Base-by-base conservation (phyloP, 2,888 invertebrate species). In the Encarsia formosa region DNA sequence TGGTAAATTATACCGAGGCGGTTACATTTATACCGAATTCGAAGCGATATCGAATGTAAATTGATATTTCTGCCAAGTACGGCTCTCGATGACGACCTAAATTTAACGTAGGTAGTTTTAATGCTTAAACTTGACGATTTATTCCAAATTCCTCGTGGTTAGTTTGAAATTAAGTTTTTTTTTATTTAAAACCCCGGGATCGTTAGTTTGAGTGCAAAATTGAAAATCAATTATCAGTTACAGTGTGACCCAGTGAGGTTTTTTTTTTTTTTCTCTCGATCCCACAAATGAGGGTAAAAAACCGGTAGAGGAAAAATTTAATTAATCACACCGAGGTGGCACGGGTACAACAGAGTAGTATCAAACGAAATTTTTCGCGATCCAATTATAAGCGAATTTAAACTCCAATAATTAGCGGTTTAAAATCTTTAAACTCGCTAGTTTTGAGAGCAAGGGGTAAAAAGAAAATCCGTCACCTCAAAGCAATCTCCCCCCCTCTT, bases 351-450 rank as follows among this genome's bases (percentile, higher is more conserved):
- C 6, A 26, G 26, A 6, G 26, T 20, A 51, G 22, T 44, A 34
- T 40, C 44, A 26, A 16, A 19, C 23, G 16, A 26, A 4, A n/a
- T 26, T 20, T 19, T 35, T 23, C 43, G 23, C 39, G 26, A 45
- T 51, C 23, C 45, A 51, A 51, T 51, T 40, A 45, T 32, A 40
- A 44, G 37, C 34, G 42, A 19, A 52, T 46, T 52, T 37, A 37
- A n/a, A n/a, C 22, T 46, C 29, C 46, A 46, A 52, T 52, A 52
- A 52, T 52, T 52, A 52, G 52, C 41, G 45, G 43, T 37, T 29
- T 51, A 31, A 34, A 52, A 46, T 52, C 46, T 52, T 46, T 52
- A 41, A n/a, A 52, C 52, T 46, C 41, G 52, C 46, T 52, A 52
- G 24, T 24, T 35, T 45, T 40, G 9, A 13, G 9, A 32, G n/a